Percentiles rank a stretch among this genome's conserved stretches.
phyloP scores from a whole-genome alignment of 2,797 vertebrate genomes.

The Lepilemur septentrionalis region DNA sequence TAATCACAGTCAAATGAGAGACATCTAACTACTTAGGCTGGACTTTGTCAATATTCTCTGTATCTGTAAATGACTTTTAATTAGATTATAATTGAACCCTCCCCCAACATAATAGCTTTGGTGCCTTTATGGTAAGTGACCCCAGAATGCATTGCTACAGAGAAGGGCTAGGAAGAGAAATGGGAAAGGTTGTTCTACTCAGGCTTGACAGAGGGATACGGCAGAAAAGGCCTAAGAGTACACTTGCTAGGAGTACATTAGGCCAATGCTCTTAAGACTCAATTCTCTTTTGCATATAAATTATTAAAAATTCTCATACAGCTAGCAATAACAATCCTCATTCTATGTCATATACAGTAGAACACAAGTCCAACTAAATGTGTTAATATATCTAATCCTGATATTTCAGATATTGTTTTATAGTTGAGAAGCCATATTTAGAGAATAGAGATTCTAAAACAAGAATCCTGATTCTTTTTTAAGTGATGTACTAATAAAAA shows the following conservation, averaged over 20 bases:
- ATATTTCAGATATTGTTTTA: conserved; percentile 30
- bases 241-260: not conserved
- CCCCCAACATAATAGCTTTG: not conserved
- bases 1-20: not conserved
- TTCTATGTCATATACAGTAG: conserved; percentile 11
- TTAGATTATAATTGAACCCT: not conserved
- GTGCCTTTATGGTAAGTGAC: conserved; percentile 7
- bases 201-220: not conserved
- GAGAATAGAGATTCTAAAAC: conserved; percentile 14
- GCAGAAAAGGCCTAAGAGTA: not conserved
- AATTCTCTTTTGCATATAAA: not conserved
- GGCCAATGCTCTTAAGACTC: not conserved
- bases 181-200: not conserved
- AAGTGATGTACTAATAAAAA: not conserved
- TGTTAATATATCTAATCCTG: not conserved
- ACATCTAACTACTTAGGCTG: not conserved
- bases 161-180: conserved; percentile 32
- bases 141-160: not conserved
- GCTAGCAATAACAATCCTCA: conserved; percentile 24
- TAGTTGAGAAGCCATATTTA: conserved; percentile 26
- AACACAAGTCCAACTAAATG: conserved; percentile 24
- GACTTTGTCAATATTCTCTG: not conserved
- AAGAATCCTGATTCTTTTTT: conserved; percentile 10
- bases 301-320: conserved; percentile 51
- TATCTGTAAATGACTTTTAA: conserved; percentile 18